A percentile compares a stretch with the other conserved stretches of the same genome.
Conservation (phyloP, 92 coral and sea anemone species). For the Diadumene lineata region DNA sequence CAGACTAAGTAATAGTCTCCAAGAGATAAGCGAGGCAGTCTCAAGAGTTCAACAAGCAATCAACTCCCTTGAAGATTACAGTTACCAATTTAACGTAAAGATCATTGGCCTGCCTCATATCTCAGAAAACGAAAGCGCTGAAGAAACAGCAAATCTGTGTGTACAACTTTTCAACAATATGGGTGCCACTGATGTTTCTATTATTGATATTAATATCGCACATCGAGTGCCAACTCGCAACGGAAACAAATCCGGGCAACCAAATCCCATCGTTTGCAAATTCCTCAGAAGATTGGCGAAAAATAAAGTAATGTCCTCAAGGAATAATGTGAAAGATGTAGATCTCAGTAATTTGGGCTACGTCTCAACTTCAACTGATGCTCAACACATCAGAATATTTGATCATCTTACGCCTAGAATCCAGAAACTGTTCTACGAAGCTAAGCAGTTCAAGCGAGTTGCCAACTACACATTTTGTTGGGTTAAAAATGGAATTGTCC, state of each 20-base stretch:
- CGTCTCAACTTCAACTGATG: not conserved
- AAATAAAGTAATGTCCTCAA: slow-evolving; percentile 23
- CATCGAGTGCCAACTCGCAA: slow-evolving; percentile 21
- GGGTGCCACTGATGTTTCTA: slow-evolving; percentile 3
- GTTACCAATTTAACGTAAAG: slow-evolving; percentile 33
- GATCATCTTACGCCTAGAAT: slow-evolving; percentile 50
- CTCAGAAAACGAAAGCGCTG: slow-evolving; percentile 8
- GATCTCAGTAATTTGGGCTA: not conserved
- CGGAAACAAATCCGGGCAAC: not conserved
- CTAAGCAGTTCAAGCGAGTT: slow-evolving; percentile 37
- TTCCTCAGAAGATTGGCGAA: slow-evolving; percentile 26
- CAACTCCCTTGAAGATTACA: slow-evolving; percentile 6
- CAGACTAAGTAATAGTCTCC: not conserved
- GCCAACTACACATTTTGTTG: slow-evolving; percentile 50
- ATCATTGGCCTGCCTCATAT: slow-evolving; percentile 25
- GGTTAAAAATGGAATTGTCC: slow-evolving; percentile 39
- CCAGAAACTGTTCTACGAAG: slow-evolving; percentile 38
- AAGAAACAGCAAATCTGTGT: slow-evolving; percentile 15
- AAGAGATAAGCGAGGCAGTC: not conserved
- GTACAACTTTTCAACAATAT: slow-evolving; percentile 11
- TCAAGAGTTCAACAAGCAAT: slow-evolving; percentile 16
- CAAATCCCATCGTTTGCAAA: slow-evolving; percentile 32
- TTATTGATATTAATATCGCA: slow-evolving; percentile 24
- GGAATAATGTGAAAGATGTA: not conserved
- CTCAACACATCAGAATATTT: slow-evolving; percentile 21